Conservation (phyloP, 2,113 vertebrate genomes). For the Ammospiza caudacuta region DNA sequence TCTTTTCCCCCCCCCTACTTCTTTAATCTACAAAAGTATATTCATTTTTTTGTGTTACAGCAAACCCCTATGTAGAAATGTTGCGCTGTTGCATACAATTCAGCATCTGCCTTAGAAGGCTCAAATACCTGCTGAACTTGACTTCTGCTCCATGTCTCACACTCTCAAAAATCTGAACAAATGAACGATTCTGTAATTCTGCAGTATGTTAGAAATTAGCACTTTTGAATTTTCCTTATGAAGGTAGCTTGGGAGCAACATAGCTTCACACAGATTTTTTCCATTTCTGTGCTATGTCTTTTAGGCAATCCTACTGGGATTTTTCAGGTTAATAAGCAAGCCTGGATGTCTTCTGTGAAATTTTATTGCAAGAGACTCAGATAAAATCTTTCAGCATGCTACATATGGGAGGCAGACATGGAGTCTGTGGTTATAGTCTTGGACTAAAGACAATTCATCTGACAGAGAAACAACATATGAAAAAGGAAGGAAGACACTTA, state of each 20-base stretch:
- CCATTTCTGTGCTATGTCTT: neutral
- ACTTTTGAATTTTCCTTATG: neutral
- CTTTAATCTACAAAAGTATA: neutral
- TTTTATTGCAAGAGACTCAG: neutral
- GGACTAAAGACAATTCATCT: neutral
- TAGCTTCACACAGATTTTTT: neutral
- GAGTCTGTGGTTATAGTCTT: neutral
- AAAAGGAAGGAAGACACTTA: neutral
- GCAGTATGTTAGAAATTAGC: neutral
- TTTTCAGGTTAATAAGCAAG: neutral
- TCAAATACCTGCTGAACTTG: neutral
- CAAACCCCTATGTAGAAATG: neutral
- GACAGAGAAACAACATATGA: neutral
- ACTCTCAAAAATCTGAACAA: neutral
- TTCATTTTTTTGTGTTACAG: neutral
- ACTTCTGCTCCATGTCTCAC: neutral
- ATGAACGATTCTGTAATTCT: neutral
- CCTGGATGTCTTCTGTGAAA: neutral
- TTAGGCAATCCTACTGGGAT: neutral
- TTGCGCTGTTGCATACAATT: rapidly evolving
- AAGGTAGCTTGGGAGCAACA: neutral
- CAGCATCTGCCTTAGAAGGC: neutral
- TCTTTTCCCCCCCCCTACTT: neutral
- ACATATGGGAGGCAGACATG: neutral
- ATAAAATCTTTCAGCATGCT: neutral